Percentiles rank a stretch among this genome's conserved stretches.
Evolutionary conservation across 53 echinoderm and acorn worm species (phyloP).

Genomic region (Zoroaster sp.): DNA sequence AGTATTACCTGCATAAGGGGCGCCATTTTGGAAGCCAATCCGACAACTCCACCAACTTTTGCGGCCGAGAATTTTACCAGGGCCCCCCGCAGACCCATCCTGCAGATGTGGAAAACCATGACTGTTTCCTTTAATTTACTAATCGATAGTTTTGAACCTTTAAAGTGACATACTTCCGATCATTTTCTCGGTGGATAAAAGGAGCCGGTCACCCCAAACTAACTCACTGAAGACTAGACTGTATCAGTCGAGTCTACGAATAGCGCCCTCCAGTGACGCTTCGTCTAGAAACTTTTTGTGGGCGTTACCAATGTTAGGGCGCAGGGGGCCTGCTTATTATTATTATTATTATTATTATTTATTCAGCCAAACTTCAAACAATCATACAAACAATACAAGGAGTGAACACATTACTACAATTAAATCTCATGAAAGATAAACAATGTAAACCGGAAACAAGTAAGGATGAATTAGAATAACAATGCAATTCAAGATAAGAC

Average conservation of each 20-base stretch:
- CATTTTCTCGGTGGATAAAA: neutral
- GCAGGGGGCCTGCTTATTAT: too few species aligned
- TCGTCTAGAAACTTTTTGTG: neutral
- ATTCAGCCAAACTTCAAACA: too few species aligned
- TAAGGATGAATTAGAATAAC: too few species aligned
- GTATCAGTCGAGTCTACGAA: neutral
- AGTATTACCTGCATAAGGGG: neutral
- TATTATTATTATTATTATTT: too few species aligned
- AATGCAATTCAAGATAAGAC: too few species aligned
- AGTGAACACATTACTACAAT: too few species aligned
- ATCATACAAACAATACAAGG: too few species aligned
- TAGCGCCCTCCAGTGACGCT: slow-evolving; percentile 18
- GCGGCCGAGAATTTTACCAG: neutral
- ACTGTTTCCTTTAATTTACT: neutral
- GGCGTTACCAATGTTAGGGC: neutral
- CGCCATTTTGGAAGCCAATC: slow-evolving; percentile 41
- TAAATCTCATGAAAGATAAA: too few species aligned
- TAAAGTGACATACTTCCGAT: neutral
- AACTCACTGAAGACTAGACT: neutral
- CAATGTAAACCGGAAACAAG: too few species aligned
- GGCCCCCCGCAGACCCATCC: slow-evolving; percentile 22
- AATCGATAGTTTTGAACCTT: neutral
- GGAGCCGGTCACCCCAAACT: neutral
- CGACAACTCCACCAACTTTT: neutral
- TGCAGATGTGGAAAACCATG: slow-evolving; percentile 53